Percentiles rank a stretch among this genome's conserved stretches.
Conservation (phyloP, 2,888 invertebrate genomes). For the Deilephila elpenor region DNA sequence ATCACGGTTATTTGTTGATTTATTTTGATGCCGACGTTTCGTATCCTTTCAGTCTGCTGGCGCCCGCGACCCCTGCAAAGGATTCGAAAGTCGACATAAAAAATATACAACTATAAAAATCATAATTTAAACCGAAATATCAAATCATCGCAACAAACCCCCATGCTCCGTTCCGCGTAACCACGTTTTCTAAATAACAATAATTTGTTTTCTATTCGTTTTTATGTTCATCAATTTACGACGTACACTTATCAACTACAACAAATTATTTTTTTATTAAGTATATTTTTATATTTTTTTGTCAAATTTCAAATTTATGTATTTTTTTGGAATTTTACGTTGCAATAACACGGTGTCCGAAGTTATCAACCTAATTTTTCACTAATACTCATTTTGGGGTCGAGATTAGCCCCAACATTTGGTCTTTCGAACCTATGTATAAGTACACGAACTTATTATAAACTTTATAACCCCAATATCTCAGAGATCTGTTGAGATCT, state of each 20-base stretch:
- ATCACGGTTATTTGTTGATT: conserved; percentile 19
- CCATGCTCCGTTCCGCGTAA: conserved; percentile 14
- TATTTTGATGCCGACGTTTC: conserved; percentile 21
- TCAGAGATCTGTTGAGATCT: conserved; percentile 22
- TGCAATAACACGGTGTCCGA: neutral
- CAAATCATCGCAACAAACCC: conserved; percentile 37
- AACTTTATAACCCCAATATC: neutral
- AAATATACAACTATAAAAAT: conserved; percentile 8
- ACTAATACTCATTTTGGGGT: conserved; percentile 18
- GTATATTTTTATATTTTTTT: conserved; percentile 12
- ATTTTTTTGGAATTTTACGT: conserved; percentile 19
- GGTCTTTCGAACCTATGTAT: neutral
- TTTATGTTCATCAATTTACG: conserved; percentile 14
- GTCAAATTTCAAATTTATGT: conserved; percentile 5
- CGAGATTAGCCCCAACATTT: neutral
- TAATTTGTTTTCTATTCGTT: neutral
- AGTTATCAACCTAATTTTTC: neutral
- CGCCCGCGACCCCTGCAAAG: conserved; percentile 16
- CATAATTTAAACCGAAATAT: conserved; percentile 35
- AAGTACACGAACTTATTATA: conserved; percentile 12
- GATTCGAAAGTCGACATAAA: conserved; percentile 15
- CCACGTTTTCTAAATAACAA: conserved; percentile 11
- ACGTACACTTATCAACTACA: conserved; percentile 29
- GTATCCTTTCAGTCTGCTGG: conserved; percentile 17
- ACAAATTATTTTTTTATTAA: conserved; percentile 16